Conservation (phyloP, 2,113 vertebrate species). For the Oxyruncus cristatus region DNA sequence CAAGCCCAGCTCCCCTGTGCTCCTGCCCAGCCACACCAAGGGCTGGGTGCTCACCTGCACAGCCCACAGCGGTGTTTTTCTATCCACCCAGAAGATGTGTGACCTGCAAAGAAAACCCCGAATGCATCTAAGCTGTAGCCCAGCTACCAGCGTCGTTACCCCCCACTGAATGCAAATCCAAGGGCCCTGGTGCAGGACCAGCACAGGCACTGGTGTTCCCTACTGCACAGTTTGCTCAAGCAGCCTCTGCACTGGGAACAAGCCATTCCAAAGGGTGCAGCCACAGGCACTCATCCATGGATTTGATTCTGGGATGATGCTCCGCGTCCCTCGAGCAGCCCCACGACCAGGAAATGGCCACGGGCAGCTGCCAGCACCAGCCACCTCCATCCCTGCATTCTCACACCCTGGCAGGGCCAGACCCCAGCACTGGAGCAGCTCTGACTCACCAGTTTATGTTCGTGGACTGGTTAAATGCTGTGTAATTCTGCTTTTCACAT, state of each 20-base stretch:
- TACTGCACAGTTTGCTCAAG: neutral
- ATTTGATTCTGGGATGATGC: neutral
- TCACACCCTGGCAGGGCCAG: accelerated
- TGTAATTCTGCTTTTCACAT: slow-evolving; percentile 75
- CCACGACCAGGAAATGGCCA: accelerated
- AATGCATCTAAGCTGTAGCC: accelerated
- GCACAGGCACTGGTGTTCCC: neutral
- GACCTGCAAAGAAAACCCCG: slow-evolving; percentile 61
- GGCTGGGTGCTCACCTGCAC: slow-evolving; percentile 83
- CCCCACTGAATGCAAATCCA: accelerated
- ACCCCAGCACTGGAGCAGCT: neutral
- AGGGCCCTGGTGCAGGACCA: neutral
- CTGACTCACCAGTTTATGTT: slow-evolving; percentile 78
- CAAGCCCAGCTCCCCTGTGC: neutral
- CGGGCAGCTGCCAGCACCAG: neutral
- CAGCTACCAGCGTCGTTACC: accelerated
- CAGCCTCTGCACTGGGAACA: neutral
- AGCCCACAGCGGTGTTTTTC: slow-evolving; percentile 88
- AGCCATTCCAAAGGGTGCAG: neutral
- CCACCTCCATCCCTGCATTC: neutral
- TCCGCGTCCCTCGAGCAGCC: accelerated
- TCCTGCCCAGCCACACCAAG: accelerated
- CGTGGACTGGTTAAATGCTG: slow-evolving; percentile 59
- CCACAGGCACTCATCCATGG: neutral
- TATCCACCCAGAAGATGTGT: slow-evolving; percentile 88